Evolutionary conservation across 2,888 invertebrate species (phyloP), one percentile per base, ranked within the genome.

Genomic region (Orgyia antiqua): DNA sequence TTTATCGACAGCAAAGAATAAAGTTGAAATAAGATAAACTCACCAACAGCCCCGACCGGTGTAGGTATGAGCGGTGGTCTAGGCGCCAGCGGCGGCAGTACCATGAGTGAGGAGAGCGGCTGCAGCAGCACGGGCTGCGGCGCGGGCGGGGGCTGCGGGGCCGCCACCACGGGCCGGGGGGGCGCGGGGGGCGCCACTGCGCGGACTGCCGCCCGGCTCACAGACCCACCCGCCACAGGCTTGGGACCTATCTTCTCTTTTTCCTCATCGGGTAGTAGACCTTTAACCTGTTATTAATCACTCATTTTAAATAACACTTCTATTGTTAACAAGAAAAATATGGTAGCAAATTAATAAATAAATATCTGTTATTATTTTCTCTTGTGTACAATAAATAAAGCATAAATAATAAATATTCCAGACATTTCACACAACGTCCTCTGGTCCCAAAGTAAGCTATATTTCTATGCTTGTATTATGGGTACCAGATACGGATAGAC

Each of bases 231-330:
- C 1, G 61, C 33, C 31, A 92, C 93, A 2, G 94, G 94, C 78
- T 93, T 95, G 0, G 97, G 98, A 0, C 98, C 98, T 52, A 98
- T 98, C 77, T 97, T 97, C 66, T 98, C 98, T 60, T 98, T 98
- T 68, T 97, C 97, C 67, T 97, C 97, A 65, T 98, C 98, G 0
- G 96, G 96, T 40, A 98, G 82, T 3, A 98, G 87, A 2, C 98
- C 98, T 75, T 98, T 97, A 13, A 83, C 83, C 80, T 80, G 43
- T 6, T 10, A 24, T 12, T 9, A 25, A 8, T 10, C 10, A 10
- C 2, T 10, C 6, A 10, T 9, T 12, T 4, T 12, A 8, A 12
- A 7, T 24, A 10, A 17, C 7, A 17, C 17, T 17, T 17, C 17
- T 7, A 17, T 5, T 5, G 7, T 17, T 7, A 17, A 4, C 4